Evolutionary conservation across 2,888 invertebrate genomes (phyloP).

Genomic region (Lithodes maja): DNA sequence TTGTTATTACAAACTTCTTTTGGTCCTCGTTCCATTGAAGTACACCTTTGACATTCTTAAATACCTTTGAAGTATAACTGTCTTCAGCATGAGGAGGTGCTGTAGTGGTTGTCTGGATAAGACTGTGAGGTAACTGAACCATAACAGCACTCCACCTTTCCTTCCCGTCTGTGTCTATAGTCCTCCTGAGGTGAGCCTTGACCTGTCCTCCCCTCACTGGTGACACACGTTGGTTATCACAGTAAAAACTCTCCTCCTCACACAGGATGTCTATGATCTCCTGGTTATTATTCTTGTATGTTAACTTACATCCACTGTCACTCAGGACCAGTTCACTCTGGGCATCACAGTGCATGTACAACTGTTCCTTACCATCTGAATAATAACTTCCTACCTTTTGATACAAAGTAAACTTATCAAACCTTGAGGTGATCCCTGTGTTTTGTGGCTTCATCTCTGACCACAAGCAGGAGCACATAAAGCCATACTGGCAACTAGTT

Average conservation of each 20-base stretch:
- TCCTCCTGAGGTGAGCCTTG: slow-evolving; percentile 24
- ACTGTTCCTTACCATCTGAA: slow-evolving; percentile 16
- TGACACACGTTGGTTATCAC: slow-evolving; percentile 9
- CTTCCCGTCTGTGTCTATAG: not conserved
- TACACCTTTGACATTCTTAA: not conserved
- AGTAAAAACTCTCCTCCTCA: not conserved
- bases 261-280: not conserved
- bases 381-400: not conserved
- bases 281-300: not conserved
- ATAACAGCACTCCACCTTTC: slow-evolving; percentile 17
- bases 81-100: too few species aligned
- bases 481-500: not conserved
- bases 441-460: slow-evolving; percentile 18
- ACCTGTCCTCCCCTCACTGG: slow-evolving; percentile 6
- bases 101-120: too few species aligned
- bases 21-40: not conserved
- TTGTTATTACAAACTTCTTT: not conserved
- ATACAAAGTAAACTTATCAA: slow-evolving; percentile 8
- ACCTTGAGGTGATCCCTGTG: not conserved
- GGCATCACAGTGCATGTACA: slow-evolving; percentile 21
- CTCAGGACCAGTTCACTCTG: slow-evolving; percentile 2
- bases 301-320: not conserved
- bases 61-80: not conserved
- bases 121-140: slow-evolving; percentile 12
- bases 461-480: slow-evolving; percentile 21